Evolutionary conservation across 2,888 invertebrate genomes (phyloP), one percentile per base, ranked within the genome.

Genomic region (Tanaodytes sp.): DNA sequence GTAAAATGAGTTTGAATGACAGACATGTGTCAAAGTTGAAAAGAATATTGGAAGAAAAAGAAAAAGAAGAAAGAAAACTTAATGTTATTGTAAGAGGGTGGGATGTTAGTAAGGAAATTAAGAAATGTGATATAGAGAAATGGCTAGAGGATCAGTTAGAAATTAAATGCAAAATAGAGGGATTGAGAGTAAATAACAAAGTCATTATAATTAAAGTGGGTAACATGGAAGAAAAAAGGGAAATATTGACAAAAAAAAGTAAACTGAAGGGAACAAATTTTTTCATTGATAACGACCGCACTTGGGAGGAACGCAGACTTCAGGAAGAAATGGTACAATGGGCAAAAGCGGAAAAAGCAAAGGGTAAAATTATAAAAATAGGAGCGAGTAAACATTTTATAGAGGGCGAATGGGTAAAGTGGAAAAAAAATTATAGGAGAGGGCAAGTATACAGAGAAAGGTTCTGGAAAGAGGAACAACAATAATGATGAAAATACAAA

Each of bases 211-310:
- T 39, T 15, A 68, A 65, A 40, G 12, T 51, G n/a, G 20, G 14
- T 2, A 15, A 15, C 2, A 9, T n/a, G 2, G 45, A 57, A 12
- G 15, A 46, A n/a, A 69, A 63, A 39, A 2, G 36, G 2, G 58
- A 52, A 20, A 20, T 69, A 0, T 54, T 58, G 58, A 40, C 8
- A 14, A 69, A 48, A 9, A 63, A 69, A 43, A 14, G n/a, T 6
- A 5, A 14, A 2, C 23, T 63, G 30, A 45, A 15, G 14, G 57
- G 62, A 5, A 16, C 12, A 1, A 51, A 40, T 6, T 51, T 58
- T 42, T 67, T 12, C 42, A 46, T 71, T 5, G 63, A 71, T 2
- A 8, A 59, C n/a, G 59, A 71, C 14, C 9, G 23, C n/a, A 57
- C 43, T 5, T 39, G 20, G 14, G 62, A 72, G 11, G 57, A 61